A percentile compares a stretch with the other conserved stretches of the same genome.
Conservation (phyloP, 2,797 vertebrate species). For the Natrix natrix region DNA sequence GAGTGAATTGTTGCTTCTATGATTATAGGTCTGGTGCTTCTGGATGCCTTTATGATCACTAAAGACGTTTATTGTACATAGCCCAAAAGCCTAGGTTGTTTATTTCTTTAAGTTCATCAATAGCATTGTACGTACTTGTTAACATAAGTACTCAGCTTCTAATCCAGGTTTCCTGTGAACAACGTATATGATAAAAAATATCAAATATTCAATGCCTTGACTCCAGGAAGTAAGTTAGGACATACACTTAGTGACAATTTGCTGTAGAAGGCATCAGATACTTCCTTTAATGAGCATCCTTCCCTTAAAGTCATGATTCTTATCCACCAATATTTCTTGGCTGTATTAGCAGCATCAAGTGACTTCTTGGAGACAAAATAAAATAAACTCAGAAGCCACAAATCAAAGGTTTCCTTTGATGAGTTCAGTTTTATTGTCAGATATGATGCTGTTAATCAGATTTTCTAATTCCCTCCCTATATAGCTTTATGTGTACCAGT, state of each 20-base stretch:
- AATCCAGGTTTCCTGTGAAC: slow-evolving; percentile 38
- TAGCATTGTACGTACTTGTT: slow-evolving; percentile 26
- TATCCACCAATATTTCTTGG: neutral
- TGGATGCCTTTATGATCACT: neutral
- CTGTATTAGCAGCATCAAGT: neutral
- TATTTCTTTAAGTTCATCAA: neutral
- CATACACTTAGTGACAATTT: neutral
- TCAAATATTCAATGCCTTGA: neutral
- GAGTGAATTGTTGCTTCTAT: neutral
- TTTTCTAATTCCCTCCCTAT: neutral
- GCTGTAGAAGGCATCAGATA: neutral
- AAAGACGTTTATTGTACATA: slow-evolving; percentile 4
- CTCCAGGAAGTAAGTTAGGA: neutral
- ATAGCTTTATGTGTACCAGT: neutral
- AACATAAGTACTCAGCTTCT: slow-evolving; percentile 20
- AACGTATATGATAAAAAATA: neutral
- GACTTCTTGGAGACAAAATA: neutral
- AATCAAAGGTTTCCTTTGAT: neutral
- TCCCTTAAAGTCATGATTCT: neutral
- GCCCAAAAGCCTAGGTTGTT: slow-evolving; percentile 1
- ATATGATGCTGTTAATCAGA: neutral
- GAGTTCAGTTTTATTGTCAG: neutral
- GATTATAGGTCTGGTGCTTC: neutral
- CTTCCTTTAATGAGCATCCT: neutral
- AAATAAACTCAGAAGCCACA: neutral